Evolutionary conservation across 1,140 invertebrate genomes (phyloP).

Genomic region (Heliconius hewitsoni): DNA sequence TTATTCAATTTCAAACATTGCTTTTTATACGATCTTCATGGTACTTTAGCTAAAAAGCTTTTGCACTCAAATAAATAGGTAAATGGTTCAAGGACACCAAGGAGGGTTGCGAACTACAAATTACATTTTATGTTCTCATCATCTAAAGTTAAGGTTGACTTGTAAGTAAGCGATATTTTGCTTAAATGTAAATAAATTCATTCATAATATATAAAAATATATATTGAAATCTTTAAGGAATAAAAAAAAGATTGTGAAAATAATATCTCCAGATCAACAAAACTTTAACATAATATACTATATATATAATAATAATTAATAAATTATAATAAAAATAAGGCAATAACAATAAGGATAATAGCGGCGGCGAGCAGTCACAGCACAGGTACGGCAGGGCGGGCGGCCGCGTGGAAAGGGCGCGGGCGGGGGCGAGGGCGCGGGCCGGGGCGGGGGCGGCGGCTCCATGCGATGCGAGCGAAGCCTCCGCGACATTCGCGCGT

Average conservation of each 20-base stretch:
- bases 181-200: too few species aligned
- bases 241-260: too few species aligned
- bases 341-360: constrained; percentile 51
- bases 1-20: too few species aligned
- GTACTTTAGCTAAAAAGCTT: not conserved
- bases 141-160: too few species aligned
- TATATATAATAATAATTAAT: too few species aligned
- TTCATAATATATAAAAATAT: too few species aligned
- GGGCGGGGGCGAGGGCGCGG: constrained; percentile 35
- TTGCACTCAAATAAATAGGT: not conserved
- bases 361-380: constrained; percentile 45
- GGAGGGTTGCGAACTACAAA: constrained; percentile 16
- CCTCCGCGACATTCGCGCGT: constrained; percentile 71
- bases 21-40: too few species aligned
- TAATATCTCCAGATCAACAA: too few species aligned
- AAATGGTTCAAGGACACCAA: constrained; percentile 25
- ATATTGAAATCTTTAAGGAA: too few species aligned
- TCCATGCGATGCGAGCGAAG: constrained; percentile 55
- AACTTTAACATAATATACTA: too few species aligned
- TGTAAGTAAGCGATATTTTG: too few species aligned
- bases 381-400: constrained; percentile 54
- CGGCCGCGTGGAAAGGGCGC: constrained; percentile 36
- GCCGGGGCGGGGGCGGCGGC: constrained; percentile 41
- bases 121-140: not conserved
- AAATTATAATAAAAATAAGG: constrained; percentile 48